phyloP scores from a whole-genome alignment of 2,888 invertebrate genomes.

The Agrochola lota region DNA sequence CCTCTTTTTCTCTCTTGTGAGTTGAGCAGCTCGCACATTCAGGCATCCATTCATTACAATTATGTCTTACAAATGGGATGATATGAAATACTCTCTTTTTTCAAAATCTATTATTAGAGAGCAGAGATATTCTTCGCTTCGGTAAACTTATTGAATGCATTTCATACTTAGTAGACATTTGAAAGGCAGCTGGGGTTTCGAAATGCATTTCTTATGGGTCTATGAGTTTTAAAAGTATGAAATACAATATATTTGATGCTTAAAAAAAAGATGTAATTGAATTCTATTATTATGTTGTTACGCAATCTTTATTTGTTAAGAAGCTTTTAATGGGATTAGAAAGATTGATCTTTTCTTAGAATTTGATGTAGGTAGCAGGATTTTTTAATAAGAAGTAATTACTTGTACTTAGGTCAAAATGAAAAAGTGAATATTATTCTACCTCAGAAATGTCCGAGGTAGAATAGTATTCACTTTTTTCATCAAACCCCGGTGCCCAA shows the following conservation, averaged over 20 bases:
- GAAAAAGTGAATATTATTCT: no score
- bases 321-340: conserved; percentile 20
- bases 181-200: conserved; percentile 53
- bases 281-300: conserved; percentile 39
- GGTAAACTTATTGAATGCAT: conserved; percentile 49
- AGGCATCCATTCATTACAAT: conserved; percentile 10
- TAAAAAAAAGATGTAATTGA: conserved; percentile 25
- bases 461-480: not conserved
- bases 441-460: no score
- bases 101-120: conserved; percentile 25
- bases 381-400: not conserved
- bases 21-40: not conserved
- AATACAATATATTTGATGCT: conserved; percentile 58
- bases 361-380: not conserved
- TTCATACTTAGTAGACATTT: conserved; percentile 33
- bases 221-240: conserved; percentile 45
- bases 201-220: conserved; percentile 34
- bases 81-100: conserved; percentile 35
- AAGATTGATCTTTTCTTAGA: conserved; percentile 14
- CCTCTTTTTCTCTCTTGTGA: not conserved
- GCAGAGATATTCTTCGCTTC: conserved; percentile 24
- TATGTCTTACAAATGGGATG: conserved; percentile 20
- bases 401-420: no score
- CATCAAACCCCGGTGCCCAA: not conserved
- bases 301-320: conserved; percentile 22